phyloP scores from a whole-genome alignment of 2,888 invertebrate species.

The Drosophila phalerata region DNA sequence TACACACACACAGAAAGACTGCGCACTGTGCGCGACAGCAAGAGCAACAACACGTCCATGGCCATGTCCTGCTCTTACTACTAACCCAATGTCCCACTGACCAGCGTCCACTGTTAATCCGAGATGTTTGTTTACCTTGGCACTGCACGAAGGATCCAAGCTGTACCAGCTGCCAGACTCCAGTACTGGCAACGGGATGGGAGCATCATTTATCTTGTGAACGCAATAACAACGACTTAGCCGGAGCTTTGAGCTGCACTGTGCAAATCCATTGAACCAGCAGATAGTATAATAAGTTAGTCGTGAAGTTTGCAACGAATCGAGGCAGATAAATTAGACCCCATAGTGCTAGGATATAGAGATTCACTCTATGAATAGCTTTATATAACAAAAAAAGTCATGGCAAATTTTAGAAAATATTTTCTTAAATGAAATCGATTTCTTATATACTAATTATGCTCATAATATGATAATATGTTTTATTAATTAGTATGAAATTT shows the following conservation, averaged over 20 bases:
- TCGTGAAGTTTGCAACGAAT: constrained; percentile 61
- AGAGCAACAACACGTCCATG: constrained; percentile 38
- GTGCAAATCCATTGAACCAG: constrained; percentile 76
- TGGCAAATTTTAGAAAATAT: too few relatives aligned
- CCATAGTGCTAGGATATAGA: constrained; percentile 25
- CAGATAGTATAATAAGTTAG: constrained; percentile 69
- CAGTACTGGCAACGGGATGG: constrained; percentile 41
- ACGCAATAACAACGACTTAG: constrained; percentile 82
- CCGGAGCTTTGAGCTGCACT: constrained; percentile 67
- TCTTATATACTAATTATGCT: too few relatives aligned
- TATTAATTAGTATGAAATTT: too few relatives aligned
- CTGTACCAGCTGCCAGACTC: constrained; percentile 19
- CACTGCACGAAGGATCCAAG: constrained; percentile 48
- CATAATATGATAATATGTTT: too few relatives aligned
- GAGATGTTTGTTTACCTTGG: constrained; percentile 81
- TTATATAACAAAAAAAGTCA: neutral
- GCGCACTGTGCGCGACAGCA: neutral
- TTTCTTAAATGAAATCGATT: neutral
- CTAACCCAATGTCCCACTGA: constrained; percentile 49
- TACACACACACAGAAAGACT: neutral
- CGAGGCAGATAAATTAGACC: constrained; percentile 57
- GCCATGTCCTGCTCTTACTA: constrained; percentile 17
- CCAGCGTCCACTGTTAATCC: constrained; percentile 80
- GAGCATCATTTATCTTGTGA: constrained; percentile 80
- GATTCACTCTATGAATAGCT: constrained; percentile 3